Percentiles rank a stretch among this genome's conserved stretches.
Evolutionary conservation across 2,113 vertebrate species (phyloP).

Genomic region (Aegypius monachus): DNA sequence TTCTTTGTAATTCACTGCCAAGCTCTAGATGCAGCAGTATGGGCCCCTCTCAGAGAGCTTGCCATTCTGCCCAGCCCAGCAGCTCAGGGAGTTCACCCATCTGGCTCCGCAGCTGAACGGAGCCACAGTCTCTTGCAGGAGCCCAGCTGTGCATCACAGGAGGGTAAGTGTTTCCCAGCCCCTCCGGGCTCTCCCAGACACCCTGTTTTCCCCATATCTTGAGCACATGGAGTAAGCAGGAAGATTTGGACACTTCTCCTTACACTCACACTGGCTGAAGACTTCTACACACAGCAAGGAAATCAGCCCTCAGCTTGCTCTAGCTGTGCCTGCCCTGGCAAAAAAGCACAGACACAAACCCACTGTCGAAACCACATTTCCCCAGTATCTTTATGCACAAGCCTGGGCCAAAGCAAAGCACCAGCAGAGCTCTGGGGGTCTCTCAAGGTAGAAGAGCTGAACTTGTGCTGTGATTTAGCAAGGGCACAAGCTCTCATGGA

Average conservation of each 20-base stretch:
- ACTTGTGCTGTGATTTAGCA: not conserved
- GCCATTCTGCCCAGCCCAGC: not conserved
- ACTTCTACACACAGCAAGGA: not conserved
- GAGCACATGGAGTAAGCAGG: not conserved
- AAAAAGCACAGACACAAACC: not conserved
- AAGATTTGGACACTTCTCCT: not conserved
- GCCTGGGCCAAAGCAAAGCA: not conserved
- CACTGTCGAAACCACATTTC: not conserved
- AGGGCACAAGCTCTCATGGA: not conserved
- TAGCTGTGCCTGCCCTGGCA: not conserved
- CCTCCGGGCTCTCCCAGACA: not conserved
- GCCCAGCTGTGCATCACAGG: not conserved
- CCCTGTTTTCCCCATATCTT: not conserved
- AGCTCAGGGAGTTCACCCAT: not conserved
- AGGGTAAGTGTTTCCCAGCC: not conserved
- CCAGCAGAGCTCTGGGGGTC: not conserved
- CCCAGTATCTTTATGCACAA: not conserved
- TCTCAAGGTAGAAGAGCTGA: not conserved
- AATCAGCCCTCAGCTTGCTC: not conserved
- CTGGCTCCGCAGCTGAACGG: not conserved
- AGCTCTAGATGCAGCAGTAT: not conserved
- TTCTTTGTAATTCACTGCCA: not conserved
- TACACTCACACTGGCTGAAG: not conserved
- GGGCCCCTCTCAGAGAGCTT: not conserved
- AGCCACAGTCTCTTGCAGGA: not conserved